phyloP scores from a whole-genome alignment of 1,140 invertebrate genomes.

The Hermetia illucens region DNA sequence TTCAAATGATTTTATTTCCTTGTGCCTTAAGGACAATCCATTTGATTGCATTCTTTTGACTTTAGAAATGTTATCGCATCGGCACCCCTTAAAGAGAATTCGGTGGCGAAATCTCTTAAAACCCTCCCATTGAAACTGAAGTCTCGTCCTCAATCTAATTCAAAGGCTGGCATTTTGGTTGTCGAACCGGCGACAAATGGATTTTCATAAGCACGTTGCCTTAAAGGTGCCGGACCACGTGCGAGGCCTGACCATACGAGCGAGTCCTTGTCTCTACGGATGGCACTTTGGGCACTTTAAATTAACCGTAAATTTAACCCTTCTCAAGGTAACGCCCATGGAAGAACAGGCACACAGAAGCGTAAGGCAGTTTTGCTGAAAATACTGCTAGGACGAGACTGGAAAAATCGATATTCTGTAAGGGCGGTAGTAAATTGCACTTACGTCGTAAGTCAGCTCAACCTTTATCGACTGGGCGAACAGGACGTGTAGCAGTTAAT shows the following conservation, averaged over 20 bases:
- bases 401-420: conserved; percentile 1
- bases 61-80: too few relatives aligned
- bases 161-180: too few relatives aligned
- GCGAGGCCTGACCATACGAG: background rate
- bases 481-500: conserved; percentile 9
- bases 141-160: too few relatives aligned
- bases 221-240: too few relatives aligned
- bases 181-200: too few relatives aligned
- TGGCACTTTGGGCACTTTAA: conserved; percentile 1
- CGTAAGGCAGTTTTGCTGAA: background rate
- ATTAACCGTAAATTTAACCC: conserved; percentile 22
- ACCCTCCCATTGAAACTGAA: too few relatives aligned
- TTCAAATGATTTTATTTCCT: too few relatives aligned
- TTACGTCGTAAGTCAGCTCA: conserved; percentile 31
- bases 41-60: too few relatives aligned
- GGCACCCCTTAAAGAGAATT: too few relatives aligned
- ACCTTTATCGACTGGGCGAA: conserved; percentile 24
- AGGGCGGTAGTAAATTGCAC: conserved; percentile 10
- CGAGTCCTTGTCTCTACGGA: background rate
- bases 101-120: too few relatives aligned
- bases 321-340: conserved; percentile 33
- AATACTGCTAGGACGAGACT: background rate
- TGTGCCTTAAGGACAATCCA: too few relatives aligned
- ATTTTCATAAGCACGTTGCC: too few relatives aligned
- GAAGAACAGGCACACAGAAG: conserved; percentile 21